Evolutionary conservation across 1,140 invertebrate species (phyloP), one percentile per base, ranked within the genome.

Genomic region (Maconellicoccus hirsutus): DNA sequence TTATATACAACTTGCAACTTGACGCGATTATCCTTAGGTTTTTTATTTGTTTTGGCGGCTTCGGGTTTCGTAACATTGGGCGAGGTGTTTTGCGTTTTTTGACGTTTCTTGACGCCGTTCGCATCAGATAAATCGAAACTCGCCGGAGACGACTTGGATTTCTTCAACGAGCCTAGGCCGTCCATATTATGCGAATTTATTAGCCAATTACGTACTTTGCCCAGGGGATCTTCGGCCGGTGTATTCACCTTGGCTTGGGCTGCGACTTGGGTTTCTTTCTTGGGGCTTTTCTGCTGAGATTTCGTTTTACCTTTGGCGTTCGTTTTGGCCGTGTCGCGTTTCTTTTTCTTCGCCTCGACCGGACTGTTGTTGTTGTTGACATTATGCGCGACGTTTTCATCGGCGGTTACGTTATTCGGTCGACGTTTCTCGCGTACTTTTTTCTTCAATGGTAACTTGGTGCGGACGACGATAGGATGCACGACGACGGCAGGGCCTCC

Each of bases 141-240:
- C 0, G 85, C 82, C 0, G 87, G 87, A 0, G 86, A 88, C 0
- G 87, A 89, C 75, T 89, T 91, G 73, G 84, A 90, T 79, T 87
- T 91, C 29, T 83, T 77, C 59, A 83, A 70, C 42, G 77, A 75
- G 1, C 73, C 71, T 1, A 73, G 52, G 22, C 75, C 76, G 23
- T 75, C 73, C n/a, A 75, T 72, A 69, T 74, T 72, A 59, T 84
- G 88, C 0, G 89, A 89, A 59, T 88, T 89, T 42, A 91, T 76
- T n/a, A 92, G 78, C 90, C 90, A 92, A 72, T 89, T 90, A 72
- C 90, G 86, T 4, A 92, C 90, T 79, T 92, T 92, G 23, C 86
- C 88, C 69, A 91, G 83, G 0, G 90, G 88, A 79, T 90, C 89
- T 0, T 84, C 82, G 76, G 84, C 82, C 74, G 81, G 14, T 23